Conservation (phyloP, 2,888 invertebrate genomes). For the Creontiades dilutus region DNA sequence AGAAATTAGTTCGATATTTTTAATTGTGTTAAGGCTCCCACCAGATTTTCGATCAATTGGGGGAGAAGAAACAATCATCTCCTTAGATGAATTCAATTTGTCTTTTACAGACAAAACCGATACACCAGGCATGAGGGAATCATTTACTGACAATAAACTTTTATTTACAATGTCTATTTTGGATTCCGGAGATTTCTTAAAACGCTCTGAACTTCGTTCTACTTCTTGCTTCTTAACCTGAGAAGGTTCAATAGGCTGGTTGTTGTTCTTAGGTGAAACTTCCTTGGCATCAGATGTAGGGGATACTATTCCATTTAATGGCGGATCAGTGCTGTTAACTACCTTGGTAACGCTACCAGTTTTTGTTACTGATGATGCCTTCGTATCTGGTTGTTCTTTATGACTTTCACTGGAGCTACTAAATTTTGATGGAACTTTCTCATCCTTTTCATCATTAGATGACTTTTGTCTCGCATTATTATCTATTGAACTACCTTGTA, state of each 20-base stretch:
- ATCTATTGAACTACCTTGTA: neutral
- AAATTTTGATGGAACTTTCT: too few relatives aligned
- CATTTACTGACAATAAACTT: neutral
- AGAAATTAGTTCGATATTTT: too few relatives aligned
- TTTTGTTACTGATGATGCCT: neutral
- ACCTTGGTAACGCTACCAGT: neutral
- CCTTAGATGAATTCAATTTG: neutral
- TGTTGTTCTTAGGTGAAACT: neutral
- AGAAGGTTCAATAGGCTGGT: too few relatives aligned
- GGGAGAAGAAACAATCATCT: neutral
- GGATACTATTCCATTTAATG: neutral
- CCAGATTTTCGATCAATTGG: neutral
- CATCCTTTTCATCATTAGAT: neutral
- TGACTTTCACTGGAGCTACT: too few relatives aligned
- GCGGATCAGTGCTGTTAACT: neutral
- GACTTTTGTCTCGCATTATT: neutral
- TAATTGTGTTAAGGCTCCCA: too few relatives aligned
- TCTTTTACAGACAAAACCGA: neutral
- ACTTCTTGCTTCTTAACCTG: too few relatives aligned
- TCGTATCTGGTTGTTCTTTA: too few relatives aligned
- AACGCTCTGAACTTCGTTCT: too few relatives aligned
- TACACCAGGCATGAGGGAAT: neutral
- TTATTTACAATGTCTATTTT: neutral
- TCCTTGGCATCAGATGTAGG: neutral
- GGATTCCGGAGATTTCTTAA: neutral